phyloP scores from a whole-genome alignment of 1,140 invertebrate species.

The Lineus longissimus region DNA sequence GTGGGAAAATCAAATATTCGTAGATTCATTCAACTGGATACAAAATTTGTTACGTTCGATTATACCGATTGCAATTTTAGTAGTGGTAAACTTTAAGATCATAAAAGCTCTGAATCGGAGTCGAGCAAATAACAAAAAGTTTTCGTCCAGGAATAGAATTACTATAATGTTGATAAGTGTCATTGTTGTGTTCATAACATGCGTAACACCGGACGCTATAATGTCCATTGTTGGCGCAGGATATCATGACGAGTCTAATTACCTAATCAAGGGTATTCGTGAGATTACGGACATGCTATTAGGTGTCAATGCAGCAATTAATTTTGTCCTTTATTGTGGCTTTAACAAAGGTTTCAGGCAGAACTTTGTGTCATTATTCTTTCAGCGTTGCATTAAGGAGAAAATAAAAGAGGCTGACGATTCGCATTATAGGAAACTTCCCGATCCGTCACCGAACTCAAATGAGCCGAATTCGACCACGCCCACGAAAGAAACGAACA shows the following conservation, averaged over 20 bases:
- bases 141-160: slow-evolving; percentile 57
- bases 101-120: slow-evolving; percentile 63
- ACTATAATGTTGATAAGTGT: slow-evolving; percentile 75
- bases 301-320: slow-evolving; percentile 69
- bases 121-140: slow-evolving; percentile 36
- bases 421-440: neutral
- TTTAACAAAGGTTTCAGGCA: slow-evolving; percentile 69
- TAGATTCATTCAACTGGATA: slow-evolving; percentile 64
- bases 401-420: neutral
- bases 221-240: slow-evolving; percentile 56
- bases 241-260: slow-evolving; percentile 49
- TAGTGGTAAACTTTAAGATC: slow-evolving; percentile 63
- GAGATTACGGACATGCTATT: slow-evolving; percentile 74
- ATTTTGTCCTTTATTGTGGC: slow-evolving; percentile 74
- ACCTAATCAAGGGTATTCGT: slow-evolving; percentile 59
- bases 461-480: neutral
- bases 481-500: slow-evolving; percentile 3
- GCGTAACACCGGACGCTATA: slow-evolving; percentile 70
- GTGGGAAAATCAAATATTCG: slow-evolving; percentile 60
- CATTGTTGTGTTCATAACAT: slow-evolving; percentile 71
- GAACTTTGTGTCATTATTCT: slow-evolving; percentile 17
- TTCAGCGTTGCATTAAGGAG: neutral
- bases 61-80: slow-evolving; percentile 55
- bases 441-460: slow-evolving; percentile 1
- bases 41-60: slow-evolving; percentile 64